A percentile compares a stretch with the other conserved stretches of the same genome.
These are phyloP conservation scores for Oikopleura dioica DNA, from an alignment of 23 tunicate genomes.

Conservation along the genomic window DNA sequence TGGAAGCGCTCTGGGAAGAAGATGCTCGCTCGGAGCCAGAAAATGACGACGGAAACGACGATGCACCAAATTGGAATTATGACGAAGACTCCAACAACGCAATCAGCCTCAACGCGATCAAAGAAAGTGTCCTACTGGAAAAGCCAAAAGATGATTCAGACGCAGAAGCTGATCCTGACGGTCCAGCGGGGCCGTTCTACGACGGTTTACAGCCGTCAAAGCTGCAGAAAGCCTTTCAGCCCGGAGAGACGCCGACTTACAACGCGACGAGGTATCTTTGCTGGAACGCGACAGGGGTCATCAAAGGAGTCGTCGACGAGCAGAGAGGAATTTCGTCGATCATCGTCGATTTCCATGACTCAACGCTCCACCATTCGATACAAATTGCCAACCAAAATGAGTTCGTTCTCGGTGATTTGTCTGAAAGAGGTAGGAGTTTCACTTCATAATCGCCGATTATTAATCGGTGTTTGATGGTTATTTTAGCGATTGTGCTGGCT, in stretches of 20 bases:
- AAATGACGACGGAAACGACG: not conserved
- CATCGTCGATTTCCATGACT: conserved; percentile 80
- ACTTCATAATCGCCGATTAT: conserved; percentile 49
- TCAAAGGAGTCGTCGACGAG: conserved; percentile 52
- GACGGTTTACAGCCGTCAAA: conserved; percentile 5
- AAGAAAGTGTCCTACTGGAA: not conserved
- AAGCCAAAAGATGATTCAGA: not conserved
- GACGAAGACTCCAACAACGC: not conserved
- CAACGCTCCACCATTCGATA: conserved; percentile 47
- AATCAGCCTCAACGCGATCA: not conserved
- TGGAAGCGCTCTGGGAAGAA: not conserved
- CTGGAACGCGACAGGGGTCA: conserved; percentile 57
- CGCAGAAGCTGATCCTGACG: not conserved
- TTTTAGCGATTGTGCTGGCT: conserved; percentile 28
- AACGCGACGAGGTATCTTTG: not conserved
- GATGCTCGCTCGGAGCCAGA: no score
- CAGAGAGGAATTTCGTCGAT: conserved; percentile 37
- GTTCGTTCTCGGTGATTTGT: not conserved
- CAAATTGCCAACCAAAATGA: conserved; percentile 31
- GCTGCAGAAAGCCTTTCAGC: conserved; percentile 58
- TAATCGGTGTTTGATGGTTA: no score
- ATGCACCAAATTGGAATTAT: not conserved
- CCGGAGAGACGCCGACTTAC: conserved; percentile 32
- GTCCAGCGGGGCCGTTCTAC: not conserved
- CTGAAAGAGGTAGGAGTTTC: conserved; percentile 15